These are phyloP conservation scores for Ammospiza caudacuta DNA, from an alignment of 2,113 vertebrate genomes.

Conservation along the genomic window DNA sequence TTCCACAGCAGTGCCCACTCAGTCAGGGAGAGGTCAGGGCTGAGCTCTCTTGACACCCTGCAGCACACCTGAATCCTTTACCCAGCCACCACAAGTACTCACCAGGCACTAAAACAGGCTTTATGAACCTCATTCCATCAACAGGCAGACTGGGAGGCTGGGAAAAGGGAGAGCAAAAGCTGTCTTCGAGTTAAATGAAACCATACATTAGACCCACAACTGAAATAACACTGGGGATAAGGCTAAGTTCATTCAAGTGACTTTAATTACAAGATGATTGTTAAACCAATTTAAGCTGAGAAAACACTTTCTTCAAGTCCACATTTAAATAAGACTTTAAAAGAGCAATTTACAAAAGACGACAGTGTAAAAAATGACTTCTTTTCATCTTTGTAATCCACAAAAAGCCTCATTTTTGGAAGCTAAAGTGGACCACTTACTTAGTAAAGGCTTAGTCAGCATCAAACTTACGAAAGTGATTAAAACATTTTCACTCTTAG, in stretches of 20 bases:
- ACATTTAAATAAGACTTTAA: not conserved
- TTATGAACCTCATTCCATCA: not conserved
- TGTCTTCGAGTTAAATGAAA: not conserved
- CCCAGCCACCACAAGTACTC: not conserved
- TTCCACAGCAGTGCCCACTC: not conserved
- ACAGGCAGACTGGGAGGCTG: not conserved
- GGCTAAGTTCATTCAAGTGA: conserved; percentile 8
- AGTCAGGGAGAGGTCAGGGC: not conserved
- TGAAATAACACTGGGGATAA: not conserved
- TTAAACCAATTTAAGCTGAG: conserved; percentile 27
- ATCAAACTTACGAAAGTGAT: not conserved
- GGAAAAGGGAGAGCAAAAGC: not conserved
- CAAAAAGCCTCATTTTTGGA: conserved; percentile 23
- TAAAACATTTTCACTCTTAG: not conserved
- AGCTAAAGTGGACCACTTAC: not conserved
- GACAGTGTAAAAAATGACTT: conserved; percentile 2
- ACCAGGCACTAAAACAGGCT: not conserved
- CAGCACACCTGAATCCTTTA: not conserved
- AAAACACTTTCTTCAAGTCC: conserved; percentile 16
- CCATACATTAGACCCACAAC: not conserved
- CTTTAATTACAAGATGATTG: conserved; percentile 22
- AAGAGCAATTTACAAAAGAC: conserved; percentile 15
- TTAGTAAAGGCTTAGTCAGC: conserved; percentile 36
- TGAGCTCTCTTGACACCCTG: not conserved
- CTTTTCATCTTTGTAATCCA: conserved; percentile 58